Percentiles rank a stretch among this genome's conserved stretches.
Evolutionary conservation across 2,113 vertebrate species (phyloP).

Genomic region (Phoxinus phoxinus): DNA sequence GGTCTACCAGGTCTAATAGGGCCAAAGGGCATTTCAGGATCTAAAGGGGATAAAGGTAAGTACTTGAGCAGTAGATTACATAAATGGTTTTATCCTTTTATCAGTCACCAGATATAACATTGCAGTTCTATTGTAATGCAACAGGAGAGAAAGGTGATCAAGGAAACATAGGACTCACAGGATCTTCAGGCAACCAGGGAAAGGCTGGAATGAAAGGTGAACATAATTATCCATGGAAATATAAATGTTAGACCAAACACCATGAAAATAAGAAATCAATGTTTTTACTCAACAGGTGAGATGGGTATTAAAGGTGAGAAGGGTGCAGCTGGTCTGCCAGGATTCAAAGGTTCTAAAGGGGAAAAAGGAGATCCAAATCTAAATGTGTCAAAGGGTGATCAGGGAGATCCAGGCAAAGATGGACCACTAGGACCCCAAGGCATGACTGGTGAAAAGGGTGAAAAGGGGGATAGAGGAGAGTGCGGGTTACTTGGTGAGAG

Average conservation of each 20-base stretch:
- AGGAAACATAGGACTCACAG: conserved; percentile 81
- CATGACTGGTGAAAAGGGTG: conserved; percentile 80
- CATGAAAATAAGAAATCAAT: neutral
- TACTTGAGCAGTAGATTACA: neutral
- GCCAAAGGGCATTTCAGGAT: conserved; percentile 76
- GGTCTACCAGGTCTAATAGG: conserved; percentile 79
- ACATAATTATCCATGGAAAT: neutral
- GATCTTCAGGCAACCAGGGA: conserved; percentile 85
- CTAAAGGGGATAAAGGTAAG: conserved; percentile 87
- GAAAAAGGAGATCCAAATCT: conserved; percentile 84
- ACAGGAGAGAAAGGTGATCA: conserved; percentile 89
- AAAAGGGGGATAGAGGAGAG: conserved; percentile 84
- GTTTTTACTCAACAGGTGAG: conserved; percentile 78
- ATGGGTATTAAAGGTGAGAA: conserved; percentile 87
- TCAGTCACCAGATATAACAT: neutral
- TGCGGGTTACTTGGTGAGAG: conserved; percentile 81
- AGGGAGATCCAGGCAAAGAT: conserved; percentile 79
- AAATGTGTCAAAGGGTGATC: conserved; percentile 88
- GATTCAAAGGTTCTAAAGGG: conserved; percentile 83
- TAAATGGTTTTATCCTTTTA: neutral
- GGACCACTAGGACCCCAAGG: conserved; percentile 76
- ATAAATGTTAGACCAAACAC: neutral
- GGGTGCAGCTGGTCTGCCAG: conserved; percentile 80
- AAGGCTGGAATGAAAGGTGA: conserved; percentile 89
- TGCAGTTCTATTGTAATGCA: neutral